These are phyloP conservation scores for Thryonomys swinderianus DNA, from an alignment of 2,113 vertebrate species.

Conservation along the genomic window DNA sequence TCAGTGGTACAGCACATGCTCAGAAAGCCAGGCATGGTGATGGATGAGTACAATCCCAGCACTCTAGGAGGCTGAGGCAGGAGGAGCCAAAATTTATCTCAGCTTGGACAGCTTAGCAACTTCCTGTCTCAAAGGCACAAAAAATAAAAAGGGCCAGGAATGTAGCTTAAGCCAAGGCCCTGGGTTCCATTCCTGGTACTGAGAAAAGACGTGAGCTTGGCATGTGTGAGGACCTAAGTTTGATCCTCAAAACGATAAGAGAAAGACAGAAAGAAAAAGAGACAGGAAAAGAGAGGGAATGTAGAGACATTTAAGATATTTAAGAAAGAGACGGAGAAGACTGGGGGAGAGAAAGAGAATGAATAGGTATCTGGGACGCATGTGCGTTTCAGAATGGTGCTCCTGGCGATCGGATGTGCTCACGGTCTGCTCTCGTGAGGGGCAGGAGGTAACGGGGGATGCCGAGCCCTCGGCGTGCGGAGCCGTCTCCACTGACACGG, in stretches of 20 bases:
- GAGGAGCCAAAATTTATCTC: background rate
- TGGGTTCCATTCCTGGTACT: background rate
- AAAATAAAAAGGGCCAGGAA: background rate
- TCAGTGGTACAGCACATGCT: background rate
- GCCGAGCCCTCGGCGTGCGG: background rate
- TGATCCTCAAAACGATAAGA: background rate
- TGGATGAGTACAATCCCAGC: background rate
- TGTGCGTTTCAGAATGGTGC: background rate
- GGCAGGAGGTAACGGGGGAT: background rate
- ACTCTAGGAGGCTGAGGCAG: background rate
- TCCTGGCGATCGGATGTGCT: background rate
- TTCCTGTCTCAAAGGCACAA: background rate
- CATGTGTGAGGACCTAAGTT: background rate
- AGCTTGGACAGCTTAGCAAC: background rate
- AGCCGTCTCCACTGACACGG: background rate
- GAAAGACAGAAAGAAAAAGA: no score
- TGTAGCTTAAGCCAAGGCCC: background rate
- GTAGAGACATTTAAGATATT: background rate
- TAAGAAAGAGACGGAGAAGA: no score
- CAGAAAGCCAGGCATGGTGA: background rate
- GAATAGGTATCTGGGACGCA: background rate
- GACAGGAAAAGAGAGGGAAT: fast-evolving
- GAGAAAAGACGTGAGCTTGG: background rate
- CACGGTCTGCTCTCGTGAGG: background rate
- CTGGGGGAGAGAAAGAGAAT: no score